phyloP scores from a whole-genome alignment of 2,113 vertebrate species.

The Geococcyx californianus region DNA sequence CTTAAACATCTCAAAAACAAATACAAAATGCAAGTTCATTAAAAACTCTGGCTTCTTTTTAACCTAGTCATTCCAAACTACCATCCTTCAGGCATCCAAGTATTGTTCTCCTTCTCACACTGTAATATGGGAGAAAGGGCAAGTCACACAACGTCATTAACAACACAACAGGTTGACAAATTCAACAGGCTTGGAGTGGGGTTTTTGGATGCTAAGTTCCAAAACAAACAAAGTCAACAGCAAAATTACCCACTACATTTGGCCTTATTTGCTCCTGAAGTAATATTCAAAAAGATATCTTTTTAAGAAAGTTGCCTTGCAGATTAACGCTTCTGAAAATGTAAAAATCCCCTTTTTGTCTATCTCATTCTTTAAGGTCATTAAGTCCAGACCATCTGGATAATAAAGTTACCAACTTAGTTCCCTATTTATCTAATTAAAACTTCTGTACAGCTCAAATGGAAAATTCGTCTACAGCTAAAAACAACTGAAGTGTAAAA shows the following conservation, averaged over 20 bases:
- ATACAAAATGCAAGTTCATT: background rate
- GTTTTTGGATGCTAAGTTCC: background rate
- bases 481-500: constrained; percentile 50
- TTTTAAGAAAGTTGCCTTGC: background rate
- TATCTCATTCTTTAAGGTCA: background rate
- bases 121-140: background rate
- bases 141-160: background rate
- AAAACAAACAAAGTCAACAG: background rate
- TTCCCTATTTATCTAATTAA: constrained; percentile 36
- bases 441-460: constrained; percentile 10
- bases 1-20: background rate
- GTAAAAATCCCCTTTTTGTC: background rate
- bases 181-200: background rate
- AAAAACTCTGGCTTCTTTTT: background rate
- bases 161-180: background rate
- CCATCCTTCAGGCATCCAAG: background rate
- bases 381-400: constrained; percentile 27
- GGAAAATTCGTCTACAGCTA: constrained; percentile 27
- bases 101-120: background rate
- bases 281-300: background rate
- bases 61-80: background rate
- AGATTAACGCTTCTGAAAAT: background rate
- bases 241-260: background rate
- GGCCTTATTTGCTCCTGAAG: background rate
- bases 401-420: constrained; percentile 33